Percentiles rank a stretch among this genome's conserved stretches.
Conservation (phyloP, 2,797 vertebrate species). For the Scomberomorus guttatus region DNA sequence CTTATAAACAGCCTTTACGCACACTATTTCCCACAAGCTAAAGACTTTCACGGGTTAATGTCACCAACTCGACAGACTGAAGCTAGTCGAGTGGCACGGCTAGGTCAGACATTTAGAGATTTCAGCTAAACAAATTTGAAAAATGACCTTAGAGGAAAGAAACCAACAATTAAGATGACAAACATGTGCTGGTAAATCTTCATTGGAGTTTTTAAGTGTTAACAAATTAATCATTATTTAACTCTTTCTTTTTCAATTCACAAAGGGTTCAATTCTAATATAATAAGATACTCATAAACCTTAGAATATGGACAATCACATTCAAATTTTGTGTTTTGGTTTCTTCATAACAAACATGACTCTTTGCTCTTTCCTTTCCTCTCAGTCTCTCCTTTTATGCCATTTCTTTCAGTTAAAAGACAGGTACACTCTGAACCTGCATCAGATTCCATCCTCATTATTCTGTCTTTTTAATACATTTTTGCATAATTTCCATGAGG, state of each 20-base stretch:
- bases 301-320: background rate
- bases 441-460: constrained; percentile 26
- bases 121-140: background rate
- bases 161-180: background rate
- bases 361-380: background rate
- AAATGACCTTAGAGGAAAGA: background rate
- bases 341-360: background rate
- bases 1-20: background rate
- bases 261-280: constrained; percentile 1
- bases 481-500: constrained; percentile 33
- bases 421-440: constrained; percentile 21
- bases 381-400: background rate
- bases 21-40: constrained; percentile 1
- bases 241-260: constrained; percentile 5
- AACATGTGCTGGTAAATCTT: background rate
- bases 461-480: constrained; percentile 15
- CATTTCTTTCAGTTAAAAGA: constrained; percentile 8
- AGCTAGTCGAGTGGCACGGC: background rate
- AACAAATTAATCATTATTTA: background rate
- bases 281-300: too few relatives aligned
- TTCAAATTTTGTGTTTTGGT: constrained; percentile 2
- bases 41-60: background rate
- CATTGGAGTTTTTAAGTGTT: background rate
- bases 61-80: constrained; percentile 1
- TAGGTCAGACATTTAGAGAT: background rate